Evolutionary conservation across 2,797 vertebrate species (phyloP).

Genomic region (Syngnathus acus): DNA sequence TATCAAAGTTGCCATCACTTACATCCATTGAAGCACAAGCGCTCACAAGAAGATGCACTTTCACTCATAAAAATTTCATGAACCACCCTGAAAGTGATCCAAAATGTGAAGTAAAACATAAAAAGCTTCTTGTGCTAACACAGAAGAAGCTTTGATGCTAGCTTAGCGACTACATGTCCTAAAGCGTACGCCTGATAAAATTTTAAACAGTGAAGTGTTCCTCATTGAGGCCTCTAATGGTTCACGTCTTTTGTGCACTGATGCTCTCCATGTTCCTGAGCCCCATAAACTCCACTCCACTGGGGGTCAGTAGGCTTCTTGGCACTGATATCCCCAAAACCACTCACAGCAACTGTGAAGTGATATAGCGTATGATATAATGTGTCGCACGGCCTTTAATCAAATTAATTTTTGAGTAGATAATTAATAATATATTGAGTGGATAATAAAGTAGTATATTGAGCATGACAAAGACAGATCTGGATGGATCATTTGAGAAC

Average conservation of each 20-base stretch:
- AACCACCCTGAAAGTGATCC: background rate
- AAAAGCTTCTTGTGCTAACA: background rate
- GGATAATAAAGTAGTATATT: conserved; percentile 69
- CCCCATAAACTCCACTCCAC: conserved; percentile 40
- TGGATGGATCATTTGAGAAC: conserved; percentile 35
- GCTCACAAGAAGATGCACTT: background rate
- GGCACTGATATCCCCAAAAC: conserved; percentile 20
- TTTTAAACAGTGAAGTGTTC: conserved; percentile 39
- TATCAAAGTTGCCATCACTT: background rate
- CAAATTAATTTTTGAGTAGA: conserved; percentile 58
- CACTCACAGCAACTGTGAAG: conserved; percentile 30
- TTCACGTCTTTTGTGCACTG: conserved; percentile 30
- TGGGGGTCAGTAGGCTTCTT: conserved; percentile 62
- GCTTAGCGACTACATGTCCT: background rate
- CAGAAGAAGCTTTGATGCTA: conserved; percentile 2
- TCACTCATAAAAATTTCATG: background rate
- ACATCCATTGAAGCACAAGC: conserved; percentile 27
- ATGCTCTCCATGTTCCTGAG: conserved; percentile 45
- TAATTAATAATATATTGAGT: conserved; percentile 16
- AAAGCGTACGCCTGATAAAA: conserved; percentile 34
- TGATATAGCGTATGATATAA: conserved; percentile 51
- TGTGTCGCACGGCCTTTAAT: conserved; percentile 68
- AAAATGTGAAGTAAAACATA: background rate
- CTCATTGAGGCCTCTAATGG: conserved; percentile 22
- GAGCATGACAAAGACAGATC: conserved; percentile 71